These are phyloP conservation scores for Caenorhabditis panamensis DNA, from an alignment of 2,888 invertebrate genomes.

Conservation along the genomic window DNA sequence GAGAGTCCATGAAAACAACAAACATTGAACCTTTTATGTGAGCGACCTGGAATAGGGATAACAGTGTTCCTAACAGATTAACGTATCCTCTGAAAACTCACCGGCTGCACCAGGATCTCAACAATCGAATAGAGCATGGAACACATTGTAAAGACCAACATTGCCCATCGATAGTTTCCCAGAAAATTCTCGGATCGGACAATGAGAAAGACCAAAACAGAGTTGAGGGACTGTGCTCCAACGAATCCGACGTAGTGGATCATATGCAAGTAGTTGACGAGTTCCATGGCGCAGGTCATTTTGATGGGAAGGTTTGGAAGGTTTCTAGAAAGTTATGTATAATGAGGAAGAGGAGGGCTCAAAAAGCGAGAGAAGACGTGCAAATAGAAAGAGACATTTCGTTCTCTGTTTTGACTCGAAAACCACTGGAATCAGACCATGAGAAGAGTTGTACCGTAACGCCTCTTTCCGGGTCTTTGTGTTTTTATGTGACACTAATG, in stretches of 20 bases:
- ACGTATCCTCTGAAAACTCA: slow-evolving; percentile 36
- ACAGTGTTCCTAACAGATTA: slow-evolving; percentile 42
- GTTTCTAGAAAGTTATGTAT: no score
- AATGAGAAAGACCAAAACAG: slow-evolving; percentile 26
- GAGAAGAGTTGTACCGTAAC: no score
- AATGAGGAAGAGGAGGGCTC: no score
- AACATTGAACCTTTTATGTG: background rate
- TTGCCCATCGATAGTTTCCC: slow-evolving; percentile 29
- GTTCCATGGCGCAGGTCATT: slow-evolving; percentile 31
- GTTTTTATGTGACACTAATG: no score
- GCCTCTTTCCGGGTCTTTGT: no score
- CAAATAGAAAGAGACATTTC: no score
- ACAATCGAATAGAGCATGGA: slow-evolving; percentile 35
- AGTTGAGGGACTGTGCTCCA: slow-evolving; percentile 33
- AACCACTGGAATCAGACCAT: no score
- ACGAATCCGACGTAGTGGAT: slow-evolving; percentile 45
- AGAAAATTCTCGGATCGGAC: slow-evolving; percentile 23
- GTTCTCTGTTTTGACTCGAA: no score
- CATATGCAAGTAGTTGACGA: slow-evolving; percentile 40
- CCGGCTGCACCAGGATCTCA: slow-evolving; percentile 34
- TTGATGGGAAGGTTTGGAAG: background rate
- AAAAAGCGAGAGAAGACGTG: no score
- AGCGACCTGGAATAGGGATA: slow-evolving; percentile 10
- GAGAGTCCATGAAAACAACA: background rate
- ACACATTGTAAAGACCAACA: slow-evolving; percentile 38